phyloP scores from a whole-genome alignment of 2,113 vertebrate species.

The Podilymbus podiceps region DNA sequence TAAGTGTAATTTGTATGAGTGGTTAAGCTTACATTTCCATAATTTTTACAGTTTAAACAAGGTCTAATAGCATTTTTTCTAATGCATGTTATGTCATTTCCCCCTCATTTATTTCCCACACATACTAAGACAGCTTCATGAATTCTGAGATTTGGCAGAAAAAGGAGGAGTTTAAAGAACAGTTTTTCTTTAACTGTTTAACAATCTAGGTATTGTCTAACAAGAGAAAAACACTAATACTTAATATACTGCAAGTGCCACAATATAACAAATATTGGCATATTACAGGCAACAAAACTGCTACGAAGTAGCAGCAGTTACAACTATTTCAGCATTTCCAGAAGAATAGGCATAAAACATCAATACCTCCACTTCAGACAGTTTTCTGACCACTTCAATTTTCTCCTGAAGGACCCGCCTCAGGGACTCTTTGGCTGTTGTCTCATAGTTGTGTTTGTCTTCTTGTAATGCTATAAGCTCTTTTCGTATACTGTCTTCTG shows the following conservation, averaged over 20 bases:
- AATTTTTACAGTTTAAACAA: neutral
- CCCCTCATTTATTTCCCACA: neutral
- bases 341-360: neutral
- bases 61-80: neutral
- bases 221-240: neutral
- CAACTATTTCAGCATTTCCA: neutral
- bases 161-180: neutral
- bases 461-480: slow-evolving; percentile 95
- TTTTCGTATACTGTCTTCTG: slow-evolving; percentile 94
- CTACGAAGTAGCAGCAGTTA: neutral
- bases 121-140: neutral
- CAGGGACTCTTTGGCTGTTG: slow-evolving; percentile 98
- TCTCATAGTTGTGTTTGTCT: slow-evolving; percentile 99
- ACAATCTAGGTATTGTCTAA: neutral
- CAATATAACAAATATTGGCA: neutral
- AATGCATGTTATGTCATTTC: neutral
- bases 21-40: neutral
- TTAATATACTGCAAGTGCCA: neutral
- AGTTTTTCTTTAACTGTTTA: neutral
- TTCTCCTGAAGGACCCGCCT: slow-evolving; percentile 99
- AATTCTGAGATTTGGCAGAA: neutral
- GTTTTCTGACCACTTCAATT: slow-evolving; percentile 96
- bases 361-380: slow-evolving; percentile 97
- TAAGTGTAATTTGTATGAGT: neutral
- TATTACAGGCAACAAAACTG: neutral